Evolutionary conservation across 2,797 vertebrate genomes (phyloP).

Genomic region (Gallinago stenura): DNA sequence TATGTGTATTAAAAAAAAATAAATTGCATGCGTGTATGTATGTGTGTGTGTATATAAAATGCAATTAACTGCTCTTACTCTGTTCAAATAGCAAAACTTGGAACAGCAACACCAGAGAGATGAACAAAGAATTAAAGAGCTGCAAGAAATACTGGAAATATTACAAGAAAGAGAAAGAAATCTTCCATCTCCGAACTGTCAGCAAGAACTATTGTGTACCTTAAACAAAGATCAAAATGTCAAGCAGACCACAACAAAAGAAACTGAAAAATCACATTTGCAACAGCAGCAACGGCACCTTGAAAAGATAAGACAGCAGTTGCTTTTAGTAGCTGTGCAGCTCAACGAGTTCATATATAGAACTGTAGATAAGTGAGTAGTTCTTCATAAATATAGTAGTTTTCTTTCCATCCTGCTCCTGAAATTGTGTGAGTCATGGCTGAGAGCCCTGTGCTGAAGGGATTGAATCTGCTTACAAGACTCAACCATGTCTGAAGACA

Average conservation of each 20-base stretch:
- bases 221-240: background rate
- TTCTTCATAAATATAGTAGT: background rate
- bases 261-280: background rate
- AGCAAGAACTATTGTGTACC: background rate
- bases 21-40: accelerated
- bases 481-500: background rate
- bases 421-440: background rate
- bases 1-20: background rate
- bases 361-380: constrained; percentile 72
- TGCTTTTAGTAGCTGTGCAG: constrained; percentile 69
- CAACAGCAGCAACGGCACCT: constrained; percentile 69
- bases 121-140: constrained; percentile 85
- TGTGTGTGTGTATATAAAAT: background rate
- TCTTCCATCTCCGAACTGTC: constrained; percentile 62
- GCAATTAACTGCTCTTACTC: background rate
- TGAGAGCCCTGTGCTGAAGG: background rate
- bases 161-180: constrained; percentile 80
- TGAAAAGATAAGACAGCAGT: constrained; percentile 77
- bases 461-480: background rate
- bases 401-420: background rate
- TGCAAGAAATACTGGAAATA: constrained; percentile 83
- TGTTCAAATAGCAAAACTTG: constrained; percentile 81
- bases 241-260: background rate
- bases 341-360: constrained; percentile 74
- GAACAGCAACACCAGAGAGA: constrained; percentile 87